These are phyloP conservation scores for Dolichopus griseipennis DNA, from an alignment of 2,888 invertebrate species.

Conservation along the genomic window DNA sequence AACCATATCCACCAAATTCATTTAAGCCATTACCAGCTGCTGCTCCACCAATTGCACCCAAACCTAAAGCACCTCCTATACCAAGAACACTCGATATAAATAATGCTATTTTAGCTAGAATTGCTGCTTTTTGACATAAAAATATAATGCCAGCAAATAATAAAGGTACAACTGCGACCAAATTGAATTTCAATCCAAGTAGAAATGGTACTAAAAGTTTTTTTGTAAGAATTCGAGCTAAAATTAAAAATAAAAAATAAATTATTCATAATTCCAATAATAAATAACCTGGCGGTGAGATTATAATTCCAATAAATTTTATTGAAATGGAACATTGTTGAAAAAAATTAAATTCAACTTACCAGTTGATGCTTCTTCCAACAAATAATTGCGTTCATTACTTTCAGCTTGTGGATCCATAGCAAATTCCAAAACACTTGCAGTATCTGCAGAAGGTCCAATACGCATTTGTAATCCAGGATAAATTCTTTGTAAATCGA, in stretches of 20 bases:
- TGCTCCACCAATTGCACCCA: slow-evolving; percentile 21
- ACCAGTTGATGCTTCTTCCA: slow-evolving; percentile 38
- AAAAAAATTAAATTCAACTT: slow-evolving; percentile 13
- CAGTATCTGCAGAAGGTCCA: slow-evolving; percentile 59
- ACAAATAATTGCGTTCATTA: slow-evolving; percentile 43
- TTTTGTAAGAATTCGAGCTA: slow-evolving; percentile 62
- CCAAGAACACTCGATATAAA: slow-evolving; percentile 62
- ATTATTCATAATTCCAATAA: no score
- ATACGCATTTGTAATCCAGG: slow-evolving; percentile 68
- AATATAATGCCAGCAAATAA: slow-evolving; percentile 61
- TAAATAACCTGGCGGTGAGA: neutral
- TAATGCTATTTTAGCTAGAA: slow-evolving; percentile 65
- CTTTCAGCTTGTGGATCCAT: slow-evolving; percentile 53
- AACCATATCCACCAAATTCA: slow-evolving; percentile 15
- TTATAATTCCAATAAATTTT: neutral
- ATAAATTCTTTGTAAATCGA: slow-evolving; percentile 64
- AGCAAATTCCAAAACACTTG: slow-evolving; percentile 65
- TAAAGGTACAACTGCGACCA: slow-evolving; percentile 64
- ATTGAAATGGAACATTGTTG: neutral
- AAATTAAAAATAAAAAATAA: slow-evolving; percentile 32
- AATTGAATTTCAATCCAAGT: slow-evolving; percentile 70
- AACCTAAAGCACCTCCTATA: slow-evolving; percentile 42
- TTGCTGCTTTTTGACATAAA: slow-evolving; percentile 66
- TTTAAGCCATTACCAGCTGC: slow-evolving; percentile 14
- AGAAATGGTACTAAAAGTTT: slow-evolving; percentile 69